phyloP scores from a whole-genome alignment of 2,888 invertebrate species.

The Euphydryas editha region DNA sequence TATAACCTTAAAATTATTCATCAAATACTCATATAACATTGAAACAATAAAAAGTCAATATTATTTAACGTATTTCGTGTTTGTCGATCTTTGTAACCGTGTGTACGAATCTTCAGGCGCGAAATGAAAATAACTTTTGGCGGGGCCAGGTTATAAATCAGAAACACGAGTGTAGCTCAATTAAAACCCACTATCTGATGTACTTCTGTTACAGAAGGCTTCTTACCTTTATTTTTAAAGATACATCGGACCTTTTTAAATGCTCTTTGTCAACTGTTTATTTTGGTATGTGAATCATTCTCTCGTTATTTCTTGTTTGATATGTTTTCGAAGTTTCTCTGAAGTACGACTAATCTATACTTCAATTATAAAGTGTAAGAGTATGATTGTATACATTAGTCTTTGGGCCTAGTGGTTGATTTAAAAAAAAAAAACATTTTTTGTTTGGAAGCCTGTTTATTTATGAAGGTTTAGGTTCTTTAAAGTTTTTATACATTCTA shows the following conservation, averaged over 20 bases:
- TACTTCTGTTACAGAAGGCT: constrained; percentile 65
- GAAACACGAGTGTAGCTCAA: constrained; percentile 79
- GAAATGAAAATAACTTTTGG: constrained; percentile 80
- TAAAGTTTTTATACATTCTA: no score
- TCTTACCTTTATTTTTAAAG: constrained; percentile 46
- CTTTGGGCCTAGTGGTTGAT: no score
- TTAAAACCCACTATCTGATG: constrained; percentile 80
- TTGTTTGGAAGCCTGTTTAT: no score
- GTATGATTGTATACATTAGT: no score
- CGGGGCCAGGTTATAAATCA: constrained; percentile 79
- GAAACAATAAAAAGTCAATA: no score
- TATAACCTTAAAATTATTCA: no score
- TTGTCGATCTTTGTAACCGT: constrained; percentile 39
- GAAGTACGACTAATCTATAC: constrained; percentile 1
- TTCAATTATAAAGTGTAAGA: neutral
- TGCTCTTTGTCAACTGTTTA: constrained; percentile 54
- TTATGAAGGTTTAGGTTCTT: no score
- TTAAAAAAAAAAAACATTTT: no score
- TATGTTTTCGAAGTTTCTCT: constrained; percentile 9
- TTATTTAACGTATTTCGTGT: neutral
- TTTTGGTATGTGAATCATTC: constrained; percentile 43
- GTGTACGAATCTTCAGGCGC: constrained; percentile 52
- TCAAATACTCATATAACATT: no score
- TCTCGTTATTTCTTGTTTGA: constrained; percentile 40
- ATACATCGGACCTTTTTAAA: constrained; percentile 59